These are phyloP conservation scores for Bergia sp. DNA, from an alignment of 92 coral and sea anemone species.

Conservation along the genomic window DNA sequence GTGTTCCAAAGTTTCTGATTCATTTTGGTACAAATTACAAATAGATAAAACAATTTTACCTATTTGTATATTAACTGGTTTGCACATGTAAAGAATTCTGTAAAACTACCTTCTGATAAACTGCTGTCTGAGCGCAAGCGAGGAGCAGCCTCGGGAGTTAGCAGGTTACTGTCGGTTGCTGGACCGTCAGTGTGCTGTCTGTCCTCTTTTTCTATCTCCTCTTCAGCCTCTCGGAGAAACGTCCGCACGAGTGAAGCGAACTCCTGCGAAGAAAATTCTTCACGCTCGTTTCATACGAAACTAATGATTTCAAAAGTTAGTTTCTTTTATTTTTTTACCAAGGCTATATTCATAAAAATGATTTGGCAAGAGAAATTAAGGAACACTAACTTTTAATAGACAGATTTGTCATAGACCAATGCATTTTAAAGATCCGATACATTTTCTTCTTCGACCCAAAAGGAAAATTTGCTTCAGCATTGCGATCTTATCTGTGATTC, in stretches of 20 bases:
- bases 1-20: too few relatives aligned
- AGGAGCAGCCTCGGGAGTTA: neutral
- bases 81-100: neutral
- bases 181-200: neutral
- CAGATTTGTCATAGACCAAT: too few relatives aligned
- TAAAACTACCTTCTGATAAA: conserved; percentile 5
- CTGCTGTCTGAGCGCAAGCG: conserved; percentile 5
- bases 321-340: too few relatives aligned
- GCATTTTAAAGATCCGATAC: too few relatives aligned
- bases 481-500: too few relatives aligned
- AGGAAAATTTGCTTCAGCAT: too few relatives aligned
- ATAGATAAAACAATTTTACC: neutral
- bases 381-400: too few relatives aligned
- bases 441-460: too few relatives aligned
- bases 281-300: too few relatives aligned
- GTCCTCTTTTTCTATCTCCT: conserved; percentile 27
- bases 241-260: conserved; percentile 31
- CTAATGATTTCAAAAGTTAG: too few relatives aligned
- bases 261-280: neutral
- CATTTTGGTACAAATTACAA: neutral
- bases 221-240: conserved; percentile 28
- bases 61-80: neutral
- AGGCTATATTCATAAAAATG: too few relatives aligned
- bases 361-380: too few relatives aligned
- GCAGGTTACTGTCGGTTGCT: neutral